Evolutionary conservation across 2,113 vertebrate species (phyloP).

Genomic region (Patagioenas fasciata): DNA sequence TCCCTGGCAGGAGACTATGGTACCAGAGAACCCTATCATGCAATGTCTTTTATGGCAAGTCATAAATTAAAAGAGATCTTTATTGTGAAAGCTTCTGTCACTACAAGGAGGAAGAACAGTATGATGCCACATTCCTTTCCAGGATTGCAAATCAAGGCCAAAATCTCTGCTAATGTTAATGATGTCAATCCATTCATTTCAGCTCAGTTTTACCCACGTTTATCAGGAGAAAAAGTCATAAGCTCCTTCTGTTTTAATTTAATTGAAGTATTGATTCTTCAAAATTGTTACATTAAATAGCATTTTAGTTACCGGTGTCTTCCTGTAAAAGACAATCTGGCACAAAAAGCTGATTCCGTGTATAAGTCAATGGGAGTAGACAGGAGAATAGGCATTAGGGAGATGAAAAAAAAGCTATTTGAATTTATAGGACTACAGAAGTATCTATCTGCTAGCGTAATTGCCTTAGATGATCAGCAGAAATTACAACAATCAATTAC

Average conservation of each 20-base stretch:
- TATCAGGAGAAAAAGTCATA: not conserved
- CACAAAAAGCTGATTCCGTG: not conserved
- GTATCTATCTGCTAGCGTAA: not conserved
- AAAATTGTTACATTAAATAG: not conserved
- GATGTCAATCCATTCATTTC: not conserved
- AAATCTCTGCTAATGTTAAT: not conserved
- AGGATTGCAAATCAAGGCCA: not conserved
- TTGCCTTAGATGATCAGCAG: not conserved
- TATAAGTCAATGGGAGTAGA: not conserved
- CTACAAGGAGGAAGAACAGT: not conserved
- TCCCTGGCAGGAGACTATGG: slow-evolving; percentile 12
- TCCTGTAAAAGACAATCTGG: not conserved
- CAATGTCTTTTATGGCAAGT: slow-evolving; percentile 12
- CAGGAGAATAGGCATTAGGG: not conserved
- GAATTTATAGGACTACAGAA: slow-evolving; percentile 3
- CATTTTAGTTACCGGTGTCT: not conserved
- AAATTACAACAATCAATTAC: not conserved
- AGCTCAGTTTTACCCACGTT: not conserved
- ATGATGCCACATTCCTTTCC: not conserved
- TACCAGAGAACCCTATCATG: slow-evolving; percentile 9
- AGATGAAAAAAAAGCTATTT: slow-evolving; percentile 3
- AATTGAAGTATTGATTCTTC: not conserved
- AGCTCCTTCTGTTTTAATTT: not conserved
- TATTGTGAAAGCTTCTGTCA: slow-evolving; percentile 38
- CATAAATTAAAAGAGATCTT: slow-evolving; percentile 52